Percentiles rank a stretch among this genome's conserved stretches.
Conservation (phyloP, 2,113 vertebrate species). For the Calidris pugnax region DNA sequence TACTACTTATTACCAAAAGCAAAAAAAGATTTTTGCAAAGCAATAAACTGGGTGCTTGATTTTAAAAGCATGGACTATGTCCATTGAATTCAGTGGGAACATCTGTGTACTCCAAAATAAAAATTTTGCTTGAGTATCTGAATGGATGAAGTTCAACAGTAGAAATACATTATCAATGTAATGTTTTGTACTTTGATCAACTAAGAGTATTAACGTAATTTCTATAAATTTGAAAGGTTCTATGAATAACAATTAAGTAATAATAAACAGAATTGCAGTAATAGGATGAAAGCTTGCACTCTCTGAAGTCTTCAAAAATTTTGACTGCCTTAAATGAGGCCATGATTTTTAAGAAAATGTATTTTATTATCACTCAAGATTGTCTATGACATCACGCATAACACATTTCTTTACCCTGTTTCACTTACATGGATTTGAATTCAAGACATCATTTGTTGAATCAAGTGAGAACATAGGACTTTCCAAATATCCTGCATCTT, state of each 20-base stretch:
- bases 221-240: neutral
- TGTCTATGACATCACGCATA: neutral
- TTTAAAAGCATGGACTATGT: neutral
- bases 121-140: neutral
- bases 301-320: neutral
- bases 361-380: neutral
- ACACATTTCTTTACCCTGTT: neutral
- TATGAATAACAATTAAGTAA: neutral
- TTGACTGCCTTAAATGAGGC: neutral
- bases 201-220: neutral
- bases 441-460: neutral
- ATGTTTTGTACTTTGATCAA: neutral
- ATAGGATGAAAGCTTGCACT: neutral
- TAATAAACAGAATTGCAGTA: neutral
- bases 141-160: neutral
- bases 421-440: neutral
- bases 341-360: neutral
- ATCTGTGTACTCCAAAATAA: neutral
- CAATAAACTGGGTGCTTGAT: neutral
- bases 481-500: neutral
- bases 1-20: fast-evolving
- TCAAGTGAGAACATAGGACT: neutral
- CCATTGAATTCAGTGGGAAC: neutral
- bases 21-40: neutral
- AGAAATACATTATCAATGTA: neutral